Evolutionary conservation across 2,797 vertebrate species (phyloP), one percentile per base, ranked within the genome.

Genomic region (Acipenser transmontanus): DNA sequence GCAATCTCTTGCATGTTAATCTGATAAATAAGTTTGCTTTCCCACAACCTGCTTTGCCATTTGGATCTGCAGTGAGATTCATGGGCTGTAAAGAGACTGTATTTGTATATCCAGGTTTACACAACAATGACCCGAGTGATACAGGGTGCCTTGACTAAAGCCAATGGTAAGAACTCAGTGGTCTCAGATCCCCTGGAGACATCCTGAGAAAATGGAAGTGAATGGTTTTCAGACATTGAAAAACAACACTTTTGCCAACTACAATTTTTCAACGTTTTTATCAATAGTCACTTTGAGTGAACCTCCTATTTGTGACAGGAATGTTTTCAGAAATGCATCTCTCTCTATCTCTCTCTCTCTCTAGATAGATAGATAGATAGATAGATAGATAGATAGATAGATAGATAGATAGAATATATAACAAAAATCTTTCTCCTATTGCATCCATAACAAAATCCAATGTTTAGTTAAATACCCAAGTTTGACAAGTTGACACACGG

Each of bases 401-500:
- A 11, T n/a, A 17, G 7, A 34, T 14, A 61, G 11, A 60, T 51
- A 67, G 34, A 34, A 34, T 34, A 34, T 34, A 34, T 34, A 34
- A 34, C 34, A 34, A 34, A 3, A 34, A 34, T 51, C 79, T 73
- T 67, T 68, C 61, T 50, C 8, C 86, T 75, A 78, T 78, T 83
- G 75, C 77, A 86, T 85, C 77, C 86, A 79, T 73, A 76, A 74
- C 52, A 52, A 69, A 69, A 72, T 74, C 78, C 72, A 76, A 77
- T 75, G 80, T 76, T 70, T 74, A 70, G 82, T 78, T 73, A 84
- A 86, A 84, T 85, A 85, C 80, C 85, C 68, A 71, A 68, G 76
- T 82, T 77, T 66, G 78, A 82, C 73, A 63, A 81, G 79, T 78
- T 83, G 78, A 78, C 74, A 73, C 61, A 64, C 68, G 72, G 78